Evolutionary conservation across 2,113 vertebrate species (phyloP), one percentile per base, ranked within the genome.

Genomic region (Micronycteris hirsuta): DNA sequence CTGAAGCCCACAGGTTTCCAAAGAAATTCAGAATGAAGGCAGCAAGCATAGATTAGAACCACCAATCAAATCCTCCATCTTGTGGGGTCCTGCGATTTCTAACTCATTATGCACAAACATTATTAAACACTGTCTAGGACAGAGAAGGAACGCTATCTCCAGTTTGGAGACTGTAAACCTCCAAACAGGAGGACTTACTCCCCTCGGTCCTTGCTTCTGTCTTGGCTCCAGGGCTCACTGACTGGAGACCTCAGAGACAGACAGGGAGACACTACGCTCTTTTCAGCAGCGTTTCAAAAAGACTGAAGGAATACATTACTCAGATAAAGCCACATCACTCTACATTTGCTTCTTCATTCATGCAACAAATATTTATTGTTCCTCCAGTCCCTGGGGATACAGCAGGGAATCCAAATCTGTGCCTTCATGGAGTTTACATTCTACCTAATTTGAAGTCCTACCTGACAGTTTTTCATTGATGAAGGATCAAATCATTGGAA

Each of bases 151-250:
- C 56, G 7, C 24, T 4, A 9, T 20, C 31, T 49, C 22, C n/a
- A 17, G 8, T 19, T 3, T 28, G 22, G 41, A 70, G 22, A 54
- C 28, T 1, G 0, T 0, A 74, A 45, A 28, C 26, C 24, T 45
- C 56, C 47, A 1, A 16, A 52, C 5, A 22, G 38, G n/a, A 49
- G 5, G 36, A 26, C 0, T 10, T 31, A 2, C 12, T 31, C 26
- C 56, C 16, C 38, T 24, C 11, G 1, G 2, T 20, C 33, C n/a
- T 52, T 10, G 17, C 65, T 33, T 61, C 61, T 73, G 58, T 33
- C 33, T 19, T 22, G 10, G 9, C 65, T 76, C 45, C 16, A n/a
- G 17, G 17, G n/a, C 19, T 71, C 17, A 13, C 5, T 2, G 4
- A 19, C 49, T 83, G n/a, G 24, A 58, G n/a, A 71, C 14, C 58